Evolutionary conservation across 2,113 vertebrate species (phyloP), one percentile per base, ranked within the genome.

Genomic region (Chunga burmeisteri): DNA sequence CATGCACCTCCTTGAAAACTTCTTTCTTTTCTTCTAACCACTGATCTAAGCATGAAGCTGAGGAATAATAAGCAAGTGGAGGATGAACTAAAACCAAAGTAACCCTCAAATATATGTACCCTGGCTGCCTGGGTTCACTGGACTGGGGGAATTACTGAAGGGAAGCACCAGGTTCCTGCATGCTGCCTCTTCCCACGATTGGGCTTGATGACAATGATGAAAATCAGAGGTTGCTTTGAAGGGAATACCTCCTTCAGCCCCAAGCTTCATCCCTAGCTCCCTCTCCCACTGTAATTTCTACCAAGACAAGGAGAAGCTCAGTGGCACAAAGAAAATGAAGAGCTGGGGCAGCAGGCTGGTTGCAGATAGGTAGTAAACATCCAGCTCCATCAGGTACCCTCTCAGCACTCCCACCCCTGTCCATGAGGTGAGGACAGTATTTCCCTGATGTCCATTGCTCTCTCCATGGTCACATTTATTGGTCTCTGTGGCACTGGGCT

Each of bases 81-180:
- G 18, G 32, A 53, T 19, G 40, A 71, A 44, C 27, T 70, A 59
- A 71, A 88, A 38, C 16, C 52, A 62, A 55, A 81, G 73, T 11
- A 42, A 21, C 21, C 11, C 16, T 34, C n/a, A 13, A 11, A 2
- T 22, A 25, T 3, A 12, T 0, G 2, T 8, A 11, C 6, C 2
- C 20, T 38, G 27, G 14, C 32, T 90, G 55, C 34, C 26, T 52
- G 65, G 25, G 17, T n/a, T 83, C 36, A 19, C 47, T 27, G 53
- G 20, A 3, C 0, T 52, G 46, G 25, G 27, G 36, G 56, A 81
- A 12, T 4, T 26, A 16, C 36, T 55, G 20, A 42, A 19, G 21
- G 25, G 40, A 90, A 93, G 53, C 36, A n/a, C 10, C 16, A 44
- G n/a, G 49, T 19, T 74, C 49, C 44, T 53, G 42, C 7, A 7